Evolutionary conservation across 2,888 invertebrate species (phyloP), one percentile per base, ranked within the genome.

Genomic region (Apamea sordens): DNA sequence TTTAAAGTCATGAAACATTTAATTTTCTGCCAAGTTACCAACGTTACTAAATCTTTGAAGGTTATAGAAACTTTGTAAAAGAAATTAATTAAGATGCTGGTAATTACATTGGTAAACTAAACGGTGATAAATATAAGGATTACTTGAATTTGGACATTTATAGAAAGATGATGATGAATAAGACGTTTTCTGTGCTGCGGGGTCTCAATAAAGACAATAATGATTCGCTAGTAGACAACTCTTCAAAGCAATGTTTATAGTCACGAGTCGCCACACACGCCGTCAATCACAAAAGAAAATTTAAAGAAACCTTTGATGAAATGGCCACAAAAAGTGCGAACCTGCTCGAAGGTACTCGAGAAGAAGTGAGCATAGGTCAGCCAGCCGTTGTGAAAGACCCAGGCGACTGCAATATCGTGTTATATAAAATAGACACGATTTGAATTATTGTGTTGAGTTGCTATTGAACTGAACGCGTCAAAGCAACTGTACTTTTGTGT

Each of bases 341-440:
- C 61, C 69, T 72, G 71, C 50, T 61, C 80, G 59, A 86, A 81
- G 78, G 83, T 86, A 89, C 73, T 73, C 69, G 53, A 75, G 79
- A 88, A 85, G 89, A 86, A 85, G 47, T 73, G 75, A 76, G 73
- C 90, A 89, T 88, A 91, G 91, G 92, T 92, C 92, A 88, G 76
- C 82, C 70, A 79, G 68, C 76, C 80, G 86, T 96, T 96, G 95
- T 93, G 95, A 95, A 95, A 96, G 91, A 93, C 71, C 73, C 83
- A 84, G 79, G 76, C 87, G 84, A 88, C 91, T 89, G 95, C 96
- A 95, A 96, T 91, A 91, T 86, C 87, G 84, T 90, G 94, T 96
- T 96, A 96, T 96, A 96, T 96, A 96, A 96, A 96, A 94, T 92
- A 71, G 71, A 95, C 93, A 93, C 89, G 93, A 92, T 89, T 92